Base-by-base conservation (phyloP, 2,888 invertebrate species). In the Molanna angustata region DNA sequence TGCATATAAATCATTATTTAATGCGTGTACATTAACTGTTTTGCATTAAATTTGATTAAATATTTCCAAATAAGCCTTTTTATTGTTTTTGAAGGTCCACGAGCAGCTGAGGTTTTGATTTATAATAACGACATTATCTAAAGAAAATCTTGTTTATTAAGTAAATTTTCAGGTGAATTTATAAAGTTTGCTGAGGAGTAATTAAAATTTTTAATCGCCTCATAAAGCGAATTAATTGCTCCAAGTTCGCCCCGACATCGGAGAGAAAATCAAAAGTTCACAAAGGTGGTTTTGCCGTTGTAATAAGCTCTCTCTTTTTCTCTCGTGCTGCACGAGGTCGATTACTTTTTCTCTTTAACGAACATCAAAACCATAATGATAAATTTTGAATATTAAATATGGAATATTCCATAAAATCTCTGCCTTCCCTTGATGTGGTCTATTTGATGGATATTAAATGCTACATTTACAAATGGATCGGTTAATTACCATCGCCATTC, bases 201-300 rank as follows among this genome's bases (percentile, higher is more conserved):
- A 54, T 51, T 51, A 54, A 54, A 39, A 54, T 46, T 53, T 46
- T 54, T 20, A 50, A 46, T 45, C 42, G 33, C 37, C 33, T 45
- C 43, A 50, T 50, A 50, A 54, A 54, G 42, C 32, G 39, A 51
- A 47, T 54, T 54, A 54, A 54, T 54, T 46, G 54, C 47, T 20
- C 27, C 18, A 37, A 54, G 22, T 50, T 54, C 40, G 32, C 37
- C 19, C 27, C 13, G 32, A 32, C 41, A 21, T 16, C 6, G 32
- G 42, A 33, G 21, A 43, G 49, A 42, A 45, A 53, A 53, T 53
- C 53, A 53, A 39, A 53, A 49, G 50, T 49, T 54, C 42, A 49
- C 33, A 50, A 50, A 50, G 39, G 39, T 27, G 19, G 40, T 41
- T 48, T 33, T 49, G 50, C 35, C 18, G 7, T 14, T 37, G n/a